Conservation (phyloP, 1,140 invertebrate genomes). For the Latrodectus geometricus region DNA sequence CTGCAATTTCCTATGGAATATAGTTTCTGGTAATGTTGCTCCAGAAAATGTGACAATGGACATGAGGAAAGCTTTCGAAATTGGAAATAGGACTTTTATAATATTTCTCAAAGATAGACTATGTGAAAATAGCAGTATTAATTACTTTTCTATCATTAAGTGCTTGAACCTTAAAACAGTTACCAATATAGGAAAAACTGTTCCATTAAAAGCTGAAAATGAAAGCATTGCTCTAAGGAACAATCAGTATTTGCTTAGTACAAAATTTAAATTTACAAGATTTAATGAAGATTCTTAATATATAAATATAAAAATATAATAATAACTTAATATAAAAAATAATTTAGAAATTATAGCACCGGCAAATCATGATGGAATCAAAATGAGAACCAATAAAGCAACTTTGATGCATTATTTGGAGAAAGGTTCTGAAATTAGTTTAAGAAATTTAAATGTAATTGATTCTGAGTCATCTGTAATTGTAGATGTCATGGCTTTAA, state of each 20-base stretch:
- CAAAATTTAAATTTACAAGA: slow-evolving; percentile 12
- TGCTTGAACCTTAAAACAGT: background rate
- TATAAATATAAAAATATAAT: too few relatives aligned
- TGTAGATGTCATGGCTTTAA: slow-evolving; percentile 12
- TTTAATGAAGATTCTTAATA: too few relatives aligned
- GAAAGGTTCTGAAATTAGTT: background rate
- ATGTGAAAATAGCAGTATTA: background rate
- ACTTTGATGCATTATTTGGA: slow-evolving; percentile 9
- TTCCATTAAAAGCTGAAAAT: background rate
- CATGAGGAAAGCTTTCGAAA: background rate
- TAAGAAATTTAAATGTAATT: background rate
- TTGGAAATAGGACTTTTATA: background rate
- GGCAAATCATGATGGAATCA: background rate
- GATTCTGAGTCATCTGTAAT: background rate
- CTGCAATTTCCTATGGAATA: background rate
- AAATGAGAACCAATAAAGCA: slow-evolving; percentile 4
- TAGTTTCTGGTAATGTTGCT: slow-evolving; percentile 9
- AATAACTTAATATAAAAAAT: too few relatives aligned
- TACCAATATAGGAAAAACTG: background rate
- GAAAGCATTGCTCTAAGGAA: background rate
- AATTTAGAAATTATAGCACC: too few relatives aligned
- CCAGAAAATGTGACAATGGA: background rate
- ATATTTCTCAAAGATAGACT: slow-evolving; percentile 1
- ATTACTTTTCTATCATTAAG: background rate
- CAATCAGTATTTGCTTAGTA: background rate